Evolutionary conservation across 2,113 vertebrate species (phyloP).

Genomic region (Pseudonaja textilis): DNA sequence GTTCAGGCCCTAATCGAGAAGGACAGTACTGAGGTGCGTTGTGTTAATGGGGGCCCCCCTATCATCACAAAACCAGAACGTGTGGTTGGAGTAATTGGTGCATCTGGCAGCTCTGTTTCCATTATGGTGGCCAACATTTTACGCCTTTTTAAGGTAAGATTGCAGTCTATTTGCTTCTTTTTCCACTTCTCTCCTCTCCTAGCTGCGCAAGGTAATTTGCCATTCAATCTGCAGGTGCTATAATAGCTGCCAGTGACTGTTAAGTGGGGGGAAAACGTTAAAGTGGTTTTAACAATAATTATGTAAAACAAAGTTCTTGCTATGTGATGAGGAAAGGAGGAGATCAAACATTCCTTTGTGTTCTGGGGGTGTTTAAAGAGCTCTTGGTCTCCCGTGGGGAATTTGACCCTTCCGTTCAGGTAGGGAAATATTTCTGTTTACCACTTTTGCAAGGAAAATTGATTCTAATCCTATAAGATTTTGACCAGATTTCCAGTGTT

Average conservation of each 20-base stretch:
- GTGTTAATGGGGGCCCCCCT: conserved; percentile 87
- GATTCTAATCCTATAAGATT: not conserved
- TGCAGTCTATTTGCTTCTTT: not conserved
- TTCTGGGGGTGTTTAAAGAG: conserved; percentile 18
- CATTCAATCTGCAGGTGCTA: conserved; percentile 55
- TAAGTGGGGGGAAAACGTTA: conserved; percentile 31
- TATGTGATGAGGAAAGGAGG: not conserved
- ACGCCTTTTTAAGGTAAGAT: conserved; percentile 91
- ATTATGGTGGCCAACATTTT: conserved; percentile 99
- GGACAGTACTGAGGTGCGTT: conserved; percentile 92
- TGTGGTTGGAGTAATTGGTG: conserved; percentile 92
- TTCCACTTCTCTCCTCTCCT: not conserved
- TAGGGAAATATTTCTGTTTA: not conserved
- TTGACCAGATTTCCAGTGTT: not conserved
- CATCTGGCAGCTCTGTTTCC: conserved; percentile 93
- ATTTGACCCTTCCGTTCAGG: conserved; percentile 18
- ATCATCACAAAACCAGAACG: conserved; percentile 94
- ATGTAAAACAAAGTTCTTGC: conserved; percentile 3
- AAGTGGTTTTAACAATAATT: conserved; percentile 35
- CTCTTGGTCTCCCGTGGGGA: conserved; percentile 26
- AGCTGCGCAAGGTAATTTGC: conserved; percentile 55
- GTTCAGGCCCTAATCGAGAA: conserved; percentile 96
- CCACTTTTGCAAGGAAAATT: rapidly evolving
- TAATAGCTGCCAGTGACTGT: conserved; percentile 39
- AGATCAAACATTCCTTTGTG: too few relatives aligned